Evolutionary conservation across 1,140 invertebrate genomes (phyloP).

Genomic region (Drosophila cardini): DNA sequence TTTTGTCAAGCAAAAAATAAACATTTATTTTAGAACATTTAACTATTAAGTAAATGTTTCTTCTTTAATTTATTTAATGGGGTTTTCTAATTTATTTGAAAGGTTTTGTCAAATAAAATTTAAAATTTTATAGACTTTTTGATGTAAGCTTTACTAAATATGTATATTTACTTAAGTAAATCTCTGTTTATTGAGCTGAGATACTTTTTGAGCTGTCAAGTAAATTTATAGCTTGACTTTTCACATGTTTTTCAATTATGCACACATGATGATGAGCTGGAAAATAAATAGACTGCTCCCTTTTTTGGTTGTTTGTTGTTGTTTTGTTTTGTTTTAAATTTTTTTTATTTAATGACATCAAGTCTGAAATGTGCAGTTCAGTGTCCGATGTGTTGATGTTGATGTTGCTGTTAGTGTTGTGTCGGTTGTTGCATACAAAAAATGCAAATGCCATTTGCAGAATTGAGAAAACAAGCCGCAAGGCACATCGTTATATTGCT

Average conservation of each 20-base stretch:
- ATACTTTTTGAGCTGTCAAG: neutral
- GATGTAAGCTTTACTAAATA: too few relatives aligned
- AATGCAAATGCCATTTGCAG: slow-evolving; percentile 44
- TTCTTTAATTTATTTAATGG: too few relatives aligned
- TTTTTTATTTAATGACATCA: slow-evolving; percentile 2
- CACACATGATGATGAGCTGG: neutral
- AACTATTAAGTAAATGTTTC: too few relatives aligned
- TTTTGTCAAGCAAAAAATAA: too few relatives aligned
- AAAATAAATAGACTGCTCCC: neutral
- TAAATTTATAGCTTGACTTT: neutral
- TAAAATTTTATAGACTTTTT: too few relatives aligned
- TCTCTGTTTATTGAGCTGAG: neutral
- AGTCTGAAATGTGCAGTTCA: slow-evolving; percentile 25
- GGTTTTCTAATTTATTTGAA: too few relatives aligned
- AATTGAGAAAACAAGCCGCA: slow-evolving; percentile 47
- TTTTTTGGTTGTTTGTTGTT: neutral
- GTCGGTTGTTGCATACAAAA: slow-evolving; percentile 17
- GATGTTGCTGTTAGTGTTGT: neutral
- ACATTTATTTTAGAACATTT: too few relatives aligned
- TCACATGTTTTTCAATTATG: neutral
- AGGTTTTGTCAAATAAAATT: too few relatives aligned
- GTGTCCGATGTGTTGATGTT: slow-evolving; percentile 21
- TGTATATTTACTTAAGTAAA: neutral
- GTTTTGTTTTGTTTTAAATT: neutral
- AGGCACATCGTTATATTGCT: slow-evolving; percentile 59